Conservation (phyloP, 2,797 vertebrate species). For the Otolemur crassicaudatus region DNA sequence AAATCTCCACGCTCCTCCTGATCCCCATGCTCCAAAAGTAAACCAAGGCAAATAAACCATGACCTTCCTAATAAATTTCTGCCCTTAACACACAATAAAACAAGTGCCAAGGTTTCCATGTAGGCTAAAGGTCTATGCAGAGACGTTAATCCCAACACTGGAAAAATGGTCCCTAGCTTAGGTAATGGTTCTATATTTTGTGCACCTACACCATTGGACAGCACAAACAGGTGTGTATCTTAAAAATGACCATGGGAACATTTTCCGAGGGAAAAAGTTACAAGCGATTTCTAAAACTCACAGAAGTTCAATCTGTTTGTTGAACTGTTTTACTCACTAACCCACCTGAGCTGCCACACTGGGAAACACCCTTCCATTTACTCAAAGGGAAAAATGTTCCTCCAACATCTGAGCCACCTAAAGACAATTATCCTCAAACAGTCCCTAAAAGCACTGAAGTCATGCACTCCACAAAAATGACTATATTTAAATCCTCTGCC, state of each 20-base stretch:
- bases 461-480: neutral
- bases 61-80: neutral
- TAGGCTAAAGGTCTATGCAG: neutral
- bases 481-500: neutral
- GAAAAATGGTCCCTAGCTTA: slow-evolving; percentile 34
- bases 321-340: slow-evolving; percentile 43
- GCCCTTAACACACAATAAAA: neutral
- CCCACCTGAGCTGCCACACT: neutral
- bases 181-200: neutral
- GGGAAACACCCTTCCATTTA: slow-evolving; percentile 20
- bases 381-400: slow-evolving; percentile 6
- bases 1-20: neutral
- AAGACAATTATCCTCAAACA: slow-evolving; percentile 33
- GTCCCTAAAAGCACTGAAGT: neutral
- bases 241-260: neutral
- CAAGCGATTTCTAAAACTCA: slow-evolving; percentile 12
- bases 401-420: neutral
- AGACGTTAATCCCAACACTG: slow-evolving; percentile 10
- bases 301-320: neutral
- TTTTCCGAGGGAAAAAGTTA: neutral
- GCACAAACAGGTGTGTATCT: neutral
- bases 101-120: neutral
- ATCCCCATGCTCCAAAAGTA: neutral
- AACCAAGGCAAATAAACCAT: neutral
- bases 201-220: neutral